Percentiles rank a stretch among this genome's conserved stretches.
These are phyloP conservation scores for Pachydiplax longipennis DNA, from an alignment of 2,888 invertebrate genomes.

Conservation along the genomic window DNA sequence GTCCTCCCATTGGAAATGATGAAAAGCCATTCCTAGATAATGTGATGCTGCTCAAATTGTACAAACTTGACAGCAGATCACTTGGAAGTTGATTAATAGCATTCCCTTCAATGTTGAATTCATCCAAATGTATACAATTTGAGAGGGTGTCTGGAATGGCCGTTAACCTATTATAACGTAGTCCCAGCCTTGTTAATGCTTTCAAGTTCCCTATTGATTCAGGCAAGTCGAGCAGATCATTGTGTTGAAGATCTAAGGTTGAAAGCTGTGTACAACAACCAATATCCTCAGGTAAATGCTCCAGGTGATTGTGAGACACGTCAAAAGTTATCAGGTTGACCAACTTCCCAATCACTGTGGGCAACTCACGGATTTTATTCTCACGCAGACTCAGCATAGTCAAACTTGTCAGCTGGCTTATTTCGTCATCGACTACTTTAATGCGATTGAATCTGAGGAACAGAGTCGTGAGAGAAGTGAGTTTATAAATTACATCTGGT, in stretches of 20 bases:
- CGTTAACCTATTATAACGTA: constrained; percentile 92
- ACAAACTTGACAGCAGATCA: constrained; percentile 90
- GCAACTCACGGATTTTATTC: constrained; percentile 96
- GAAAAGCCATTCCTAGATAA: constrained; percentile 94
- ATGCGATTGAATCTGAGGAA: constrained; percentile 97
- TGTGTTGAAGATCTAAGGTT: constrained; percentile 97
- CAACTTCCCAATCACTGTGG: constrained; percentile 90
- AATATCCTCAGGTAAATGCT: constrained; percentile 94
- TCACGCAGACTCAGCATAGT: constrained; percentile 99
- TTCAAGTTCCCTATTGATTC: constrained; percentile 92
- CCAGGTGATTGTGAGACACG: constrained; percentile 98
- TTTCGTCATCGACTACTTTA: constrained; percentile 88
- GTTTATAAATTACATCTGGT: constrained; percentile 93
- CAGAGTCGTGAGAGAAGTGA: constrained; percentile 91
- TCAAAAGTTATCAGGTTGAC: constrained; percentile 94
- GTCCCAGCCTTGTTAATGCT: constrained; percentile 85
- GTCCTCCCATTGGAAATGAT: constrained; percentile 96
- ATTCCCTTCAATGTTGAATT: constrained; percentile 99
- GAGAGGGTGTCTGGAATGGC: constrained; percentile 88
- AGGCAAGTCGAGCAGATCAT: constrained; percentile 95
- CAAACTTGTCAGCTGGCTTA: constrained; percentile 87
- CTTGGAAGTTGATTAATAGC: constrained; percentile 94
- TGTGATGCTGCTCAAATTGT: constrained; percentile 90
- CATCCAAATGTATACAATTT: constrained; percentile 95
- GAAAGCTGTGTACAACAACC: constrained; percentile 93